phyloP scores from a whole-genome alignment of 2,113 vertebrate species.

The Oreochromis tanganicae region DNA sequence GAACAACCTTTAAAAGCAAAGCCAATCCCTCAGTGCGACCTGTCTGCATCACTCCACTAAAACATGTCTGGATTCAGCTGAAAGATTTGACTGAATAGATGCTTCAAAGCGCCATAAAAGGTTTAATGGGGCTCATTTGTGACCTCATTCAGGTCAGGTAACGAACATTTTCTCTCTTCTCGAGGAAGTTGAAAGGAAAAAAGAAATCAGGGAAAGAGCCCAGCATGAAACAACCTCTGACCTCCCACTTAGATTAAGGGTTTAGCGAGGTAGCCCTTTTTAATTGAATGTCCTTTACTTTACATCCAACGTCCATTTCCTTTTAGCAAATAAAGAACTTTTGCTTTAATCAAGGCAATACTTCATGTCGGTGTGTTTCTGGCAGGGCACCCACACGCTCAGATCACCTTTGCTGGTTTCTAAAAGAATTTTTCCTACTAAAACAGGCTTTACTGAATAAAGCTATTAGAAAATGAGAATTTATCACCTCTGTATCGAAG shows the following conservation, averaged over 20 bases:
- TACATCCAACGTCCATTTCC: neutral
- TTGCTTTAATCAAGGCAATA: neutral
- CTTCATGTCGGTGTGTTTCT: neutral
- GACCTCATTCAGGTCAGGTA: neutral
- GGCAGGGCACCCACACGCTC: neutral
- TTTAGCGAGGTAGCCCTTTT: neutral
- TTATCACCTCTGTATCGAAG: neutral
- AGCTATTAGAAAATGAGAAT: neutral
- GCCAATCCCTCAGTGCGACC: neutral
- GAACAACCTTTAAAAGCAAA: slow-evolving; percentile 24
- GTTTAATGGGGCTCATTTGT: slow-evolving; percentile 9
- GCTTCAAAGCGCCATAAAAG: neutral
- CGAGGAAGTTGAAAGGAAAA: neutral
- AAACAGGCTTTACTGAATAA: neutral
- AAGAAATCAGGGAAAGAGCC: neutral
- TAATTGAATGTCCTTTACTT: neutral
- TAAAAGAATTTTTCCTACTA: neutral
- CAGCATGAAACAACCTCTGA: neutral
- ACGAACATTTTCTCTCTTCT: neutral
- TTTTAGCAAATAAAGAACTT: neutral
- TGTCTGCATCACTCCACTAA: neutral
- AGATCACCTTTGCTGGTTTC: neutral
- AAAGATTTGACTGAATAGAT: neutral
- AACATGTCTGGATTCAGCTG: neutral
- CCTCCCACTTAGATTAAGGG: neutral